A percentile compares a stretch with the other conserved stretches of the same genome.
These are phyloP conservation scores for Carpatolechia fugitivella DNA, from an alignment of 2,888 invertebrate species.

Conservation along the genomic window DNA sequence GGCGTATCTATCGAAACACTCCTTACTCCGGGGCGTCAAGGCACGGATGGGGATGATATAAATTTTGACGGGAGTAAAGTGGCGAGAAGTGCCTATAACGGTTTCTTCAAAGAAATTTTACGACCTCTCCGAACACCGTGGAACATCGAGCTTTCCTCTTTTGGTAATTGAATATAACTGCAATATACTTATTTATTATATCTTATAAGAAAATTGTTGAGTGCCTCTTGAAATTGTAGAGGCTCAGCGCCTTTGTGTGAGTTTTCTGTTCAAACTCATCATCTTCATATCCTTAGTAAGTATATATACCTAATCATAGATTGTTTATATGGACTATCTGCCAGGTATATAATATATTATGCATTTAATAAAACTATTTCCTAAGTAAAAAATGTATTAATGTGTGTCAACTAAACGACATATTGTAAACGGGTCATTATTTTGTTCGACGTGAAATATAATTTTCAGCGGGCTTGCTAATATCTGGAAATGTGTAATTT, in stretches of 20 bases:
- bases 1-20: background rate
- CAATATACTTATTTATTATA: constrained; percentile 7
- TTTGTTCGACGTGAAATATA: too few species aligned
- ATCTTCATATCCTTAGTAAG: too few species aligned
- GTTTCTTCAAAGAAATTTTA: constrained; percentile 32
- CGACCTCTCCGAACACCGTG: constrained; percentile 21
- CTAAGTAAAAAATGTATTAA: too few species aligned
- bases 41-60: constrained; percentile 12
- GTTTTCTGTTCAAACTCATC: too few species aligned
- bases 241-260: background rate
- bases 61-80: constrained; percentile 28
- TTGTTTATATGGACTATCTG: too few species aligned
- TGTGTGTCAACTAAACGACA: too few species aligned
- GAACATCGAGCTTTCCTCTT: constrained; percentile 25
- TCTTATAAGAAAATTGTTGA: background rate
- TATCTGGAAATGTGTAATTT: too few species aligned
- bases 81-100: constrained; percentile 28
- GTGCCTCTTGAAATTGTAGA: background rate
- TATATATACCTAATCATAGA: too few species aligned
- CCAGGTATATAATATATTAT: too few species aligned
- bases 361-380: too few species aligned
- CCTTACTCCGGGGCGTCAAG: background rate
- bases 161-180: constrained; percentile 24
- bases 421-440: too few species aligned
- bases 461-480: too few species aligned